Base-by-base conservation (phyloP, 2,113 vertebrate genomes). In the Fregata magnificens region DNA sequence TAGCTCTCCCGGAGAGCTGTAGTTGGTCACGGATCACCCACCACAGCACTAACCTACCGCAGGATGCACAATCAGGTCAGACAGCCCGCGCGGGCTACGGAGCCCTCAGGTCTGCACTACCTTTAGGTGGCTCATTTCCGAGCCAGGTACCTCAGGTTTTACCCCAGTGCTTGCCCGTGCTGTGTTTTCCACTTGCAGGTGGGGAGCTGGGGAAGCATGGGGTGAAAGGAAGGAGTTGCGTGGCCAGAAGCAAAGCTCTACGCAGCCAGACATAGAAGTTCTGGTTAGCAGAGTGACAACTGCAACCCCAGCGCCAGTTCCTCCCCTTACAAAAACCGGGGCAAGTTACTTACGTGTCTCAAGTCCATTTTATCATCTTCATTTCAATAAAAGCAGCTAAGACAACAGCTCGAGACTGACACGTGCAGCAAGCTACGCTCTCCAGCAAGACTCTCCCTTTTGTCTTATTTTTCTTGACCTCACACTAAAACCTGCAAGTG, bases 21-120 rank as follows among this genome's bases (percentile, higher is more conserved):
- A 10, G 17, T 10, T 0, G 0, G 21, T 19, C 34, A 6, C 0
- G 5, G 66, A 47, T 34, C 34, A 21, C 13, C 31, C 44, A 20
- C 44, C 31, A 3, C 72, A n/a, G 9, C 1, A 2, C 40, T 7
- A 20, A 7, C 71, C 44, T 29, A 5, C 52, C 7, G 1, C 32
- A n/a, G 32, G 45, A 38, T 1, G 44, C 32, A 16, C 42, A 1
- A 26, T 4, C 5, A 5, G 44, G 29, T 42, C 44, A 25, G 31
- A 20, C 24, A 67, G 16, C 44, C n/a, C 19, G 1, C 1, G 2
- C 1, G 6, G 72, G 52, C 53, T 11, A 15, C 2, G 6, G 26
- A 34, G 21, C 32, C 29, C 28, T 38, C 34, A 0, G 84, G 32
- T 20, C 47, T 6, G 24, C 28, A 11, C 25, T 13, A 16, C 8